Conservation (phyloP, 2,888 invertebrate genomes). For the Ectemnius lituratus region DNA sequence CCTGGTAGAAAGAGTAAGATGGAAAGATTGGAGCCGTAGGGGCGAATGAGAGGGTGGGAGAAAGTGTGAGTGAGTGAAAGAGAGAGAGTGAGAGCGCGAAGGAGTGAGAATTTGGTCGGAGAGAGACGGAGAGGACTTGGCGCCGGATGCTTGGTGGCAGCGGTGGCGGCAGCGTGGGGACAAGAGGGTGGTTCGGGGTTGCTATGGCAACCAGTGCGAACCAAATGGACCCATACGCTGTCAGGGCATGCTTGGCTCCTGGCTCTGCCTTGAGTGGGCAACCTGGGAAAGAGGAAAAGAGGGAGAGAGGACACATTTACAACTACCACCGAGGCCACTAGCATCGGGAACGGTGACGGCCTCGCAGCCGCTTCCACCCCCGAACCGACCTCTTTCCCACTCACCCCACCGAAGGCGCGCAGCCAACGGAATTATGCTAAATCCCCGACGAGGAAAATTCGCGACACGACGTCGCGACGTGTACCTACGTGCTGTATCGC, state of each 20-base stretch:
- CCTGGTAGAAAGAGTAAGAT: no score
- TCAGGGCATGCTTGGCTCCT: conserved; percentile 49
- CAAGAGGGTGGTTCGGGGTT: conserved; percentile 64
- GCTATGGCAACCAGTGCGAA: conserved; percentile 64
- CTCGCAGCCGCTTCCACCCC: conserved; percentile 38
- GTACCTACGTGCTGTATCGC: conserved; percentile 58
- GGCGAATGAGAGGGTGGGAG: no score
- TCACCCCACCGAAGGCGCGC: conserved; percentile 43
- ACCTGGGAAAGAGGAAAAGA: conserved; percentile 40
- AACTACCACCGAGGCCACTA: conserved; percentile 43
- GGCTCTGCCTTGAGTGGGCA: conserved; percentile 42
- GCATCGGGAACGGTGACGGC: conserved; percentile 37
- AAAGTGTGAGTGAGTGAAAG: background rate
- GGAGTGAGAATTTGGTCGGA: conserved; percentile 9
- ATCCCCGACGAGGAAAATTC: conserved; percentile 68
- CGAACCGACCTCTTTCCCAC: conserved; percentile 11
- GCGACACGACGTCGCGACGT: conserved; percentile 64
- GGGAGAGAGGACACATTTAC: conserved; percentile 39
- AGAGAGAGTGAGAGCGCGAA: conserved; percentile 11
- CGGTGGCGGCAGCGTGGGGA: conserved; percentile 46
- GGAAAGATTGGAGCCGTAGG: background rate
- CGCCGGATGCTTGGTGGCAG: conserved; percentile 28
- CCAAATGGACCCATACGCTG: conserved; percentile 66
- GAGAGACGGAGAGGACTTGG: conserved; percentile 47
- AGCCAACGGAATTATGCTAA: conserved; percentile 68